Evolutionary conservation across 2,797 vertebrate species (phyloP).

Genomic region (Takifugu rubripes): DNA sequence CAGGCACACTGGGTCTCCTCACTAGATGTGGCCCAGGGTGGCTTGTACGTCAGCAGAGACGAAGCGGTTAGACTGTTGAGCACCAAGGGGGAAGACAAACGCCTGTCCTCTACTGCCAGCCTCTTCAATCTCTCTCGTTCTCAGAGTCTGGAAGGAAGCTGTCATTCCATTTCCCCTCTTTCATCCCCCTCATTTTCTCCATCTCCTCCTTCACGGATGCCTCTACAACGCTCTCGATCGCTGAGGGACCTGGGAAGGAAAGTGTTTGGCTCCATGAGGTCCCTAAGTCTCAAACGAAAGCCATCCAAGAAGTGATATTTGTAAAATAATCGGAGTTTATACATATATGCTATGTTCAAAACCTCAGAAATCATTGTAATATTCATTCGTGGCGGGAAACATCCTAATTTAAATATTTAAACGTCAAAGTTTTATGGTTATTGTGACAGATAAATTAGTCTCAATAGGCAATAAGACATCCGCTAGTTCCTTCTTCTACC

Average conservation of each 20-base stretch:
- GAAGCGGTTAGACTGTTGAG: slow-evolving; percentile 55
- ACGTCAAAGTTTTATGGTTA: slow-evolving; percentile 10
- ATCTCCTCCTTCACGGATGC: slow-evolving; percentile 64
- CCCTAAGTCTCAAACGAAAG: slow-evolving; percentile 77
- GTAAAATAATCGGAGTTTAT: slow-evolving; percentile 26
- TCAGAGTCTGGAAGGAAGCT: slow-evolving; percentile 77
- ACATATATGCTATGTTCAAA: slow-evolving; percentile 29
- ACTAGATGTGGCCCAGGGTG: slow-evolving; percentile 73
- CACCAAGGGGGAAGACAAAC: slow-evolving; percentile 67
- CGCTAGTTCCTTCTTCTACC: slow-evolving; percentile 11
- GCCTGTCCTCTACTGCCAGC: slow-evolving; percentile 76
- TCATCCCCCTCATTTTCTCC: slow-evolving; percentile 79
- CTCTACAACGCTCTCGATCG: slow-evolving; percentile 78
- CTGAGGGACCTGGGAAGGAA: slow-evolving; percentile 80
- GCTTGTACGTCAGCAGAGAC: slow-evolving; percentile 40
- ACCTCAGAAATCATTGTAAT: slow-evolving; percentile 29
- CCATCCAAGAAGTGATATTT: slow-evolving; percentile 74
- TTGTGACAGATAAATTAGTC: slow-evolving; percentile 13
- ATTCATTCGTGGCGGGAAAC: slow-evolving; percentile 21
- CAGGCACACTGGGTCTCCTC: slow-evolving; percentile 79
- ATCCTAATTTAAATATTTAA: too few relatives aligned
- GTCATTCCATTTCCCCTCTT: slow-evolving; percentile 72
- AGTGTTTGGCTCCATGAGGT: slow-evolving; percentile 81
- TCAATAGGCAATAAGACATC: slow-evolving; percentile 9
- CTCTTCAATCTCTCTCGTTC: slow-evolving; percentile 78